phyloP scores from a whole-genome alignment of 2,797 vertebrate species.

The Vireo griseus region DNA sequence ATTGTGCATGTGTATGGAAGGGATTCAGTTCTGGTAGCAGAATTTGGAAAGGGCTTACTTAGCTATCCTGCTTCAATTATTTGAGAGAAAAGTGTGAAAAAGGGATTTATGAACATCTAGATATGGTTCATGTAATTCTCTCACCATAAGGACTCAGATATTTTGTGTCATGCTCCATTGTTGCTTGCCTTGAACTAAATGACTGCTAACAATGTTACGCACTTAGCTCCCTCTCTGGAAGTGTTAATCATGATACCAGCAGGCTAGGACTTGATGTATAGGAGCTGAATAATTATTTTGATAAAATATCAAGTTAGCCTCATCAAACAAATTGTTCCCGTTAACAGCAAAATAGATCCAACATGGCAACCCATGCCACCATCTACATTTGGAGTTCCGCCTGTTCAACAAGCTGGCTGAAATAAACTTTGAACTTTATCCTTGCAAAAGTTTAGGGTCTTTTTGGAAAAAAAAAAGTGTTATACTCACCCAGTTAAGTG shows the following conservation, averaged over 20 bases:
- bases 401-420: not conserved
- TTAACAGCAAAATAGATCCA: not conserved
- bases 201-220: not conserved
- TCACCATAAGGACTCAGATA: not conserved
- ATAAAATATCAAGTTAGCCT: not conserved
- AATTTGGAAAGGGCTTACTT: not conserved
- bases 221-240: not conserved
- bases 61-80: not conserved
- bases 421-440: not conserved
- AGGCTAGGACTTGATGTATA: not conserved
- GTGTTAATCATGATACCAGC: not conserved
- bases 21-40: not conserved
- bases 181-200: not conserved
- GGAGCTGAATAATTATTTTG: not conserved
- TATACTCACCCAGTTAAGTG: not conserved
- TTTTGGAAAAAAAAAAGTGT: not conserved
- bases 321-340: not conserved
- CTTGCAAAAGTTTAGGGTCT: not conserved
- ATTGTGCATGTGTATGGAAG: not conserved
- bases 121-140: not conserved
- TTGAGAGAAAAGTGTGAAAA: not conserved
- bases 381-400: not conserved
- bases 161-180: not conserved
- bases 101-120: not conserved
- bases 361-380: accelerated